phyloP scores from a whole-genome alignment of 1,140 invertebrate species.

The Sogatella furcifera region DNA sequence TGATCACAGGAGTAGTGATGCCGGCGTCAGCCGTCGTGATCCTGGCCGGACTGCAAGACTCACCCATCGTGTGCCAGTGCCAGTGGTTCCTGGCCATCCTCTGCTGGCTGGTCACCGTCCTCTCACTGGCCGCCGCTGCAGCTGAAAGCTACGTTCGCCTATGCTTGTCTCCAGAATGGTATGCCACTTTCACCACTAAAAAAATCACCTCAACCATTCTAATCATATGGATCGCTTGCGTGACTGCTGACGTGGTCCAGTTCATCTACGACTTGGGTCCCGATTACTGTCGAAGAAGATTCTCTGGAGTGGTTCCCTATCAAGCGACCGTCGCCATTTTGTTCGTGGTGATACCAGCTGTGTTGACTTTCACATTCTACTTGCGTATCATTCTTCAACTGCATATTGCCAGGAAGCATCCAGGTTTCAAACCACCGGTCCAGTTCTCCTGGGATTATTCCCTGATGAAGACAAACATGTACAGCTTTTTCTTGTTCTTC shows the following conservation, averaged over 20 bases:
- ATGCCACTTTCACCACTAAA: constrained; percentile 37
- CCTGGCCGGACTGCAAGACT: constrained; percentile 48
- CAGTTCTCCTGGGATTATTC: constrained; percentile 52
- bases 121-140: constrained; percentile 50
- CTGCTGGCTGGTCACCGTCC: constrained; percentile 51
- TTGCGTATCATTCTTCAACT: constrained; percentile 24
- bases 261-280: constrained; percentile 40
- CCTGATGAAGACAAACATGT: constrained; percentile 49
- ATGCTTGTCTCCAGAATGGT: constrained; percentile 40
- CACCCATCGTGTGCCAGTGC: constrained; percentile 48
- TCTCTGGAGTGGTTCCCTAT: constrained; percentile 34
- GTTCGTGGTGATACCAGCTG: constrained; percentile 37
- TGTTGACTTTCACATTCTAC: constrained; percentile 31
- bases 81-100: constrained; percentile 55
- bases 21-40: constrained; percentile 58
- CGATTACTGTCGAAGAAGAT: constrained; percentile 47
- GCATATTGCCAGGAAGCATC: constrained; percentile 33
- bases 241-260: constrained; percentile 40
- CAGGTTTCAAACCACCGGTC: constrained; percentile 48
- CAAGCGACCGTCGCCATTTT: constrained; percentile 41
- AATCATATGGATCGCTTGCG: constrained; percentile 38
- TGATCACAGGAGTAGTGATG: constrained; percentile 60
- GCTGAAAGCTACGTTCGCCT: constrained; percentile 50
- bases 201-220: constrained; percentile 41
- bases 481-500: constrained; percentile 49